Percentiles rank a stretch among this genome's conserved stretches.
Conservation (phyloP, 2,888 invertebrate genomes). For the Alsophila aescularia region DNA sequence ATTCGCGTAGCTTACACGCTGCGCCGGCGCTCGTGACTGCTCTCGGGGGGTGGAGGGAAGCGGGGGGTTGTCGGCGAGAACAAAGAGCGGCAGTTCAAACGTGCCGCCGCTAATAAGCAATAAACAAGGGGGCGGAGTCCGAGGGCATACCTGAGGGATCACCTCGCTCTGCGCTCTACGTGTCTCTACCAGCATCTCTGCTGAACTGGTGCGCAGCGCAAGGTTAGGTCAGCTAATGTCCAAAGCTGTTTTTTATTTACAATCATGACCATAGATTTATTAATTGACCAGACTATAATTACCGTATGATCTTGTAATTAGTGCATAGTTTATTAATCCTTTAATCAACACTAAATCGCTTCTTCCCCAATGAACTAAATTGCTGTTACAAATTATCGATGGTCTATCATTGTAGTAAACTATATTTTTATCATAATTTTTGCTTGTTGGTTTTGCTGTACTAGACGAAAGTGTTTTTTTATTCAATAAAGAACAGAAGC, state of each 20-base stretch:
- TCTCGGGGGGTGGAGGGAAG: conserved; percentile 48
- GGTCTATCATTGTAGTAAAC: too few species aligned
- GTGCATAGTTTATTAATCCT: too few species aligned
- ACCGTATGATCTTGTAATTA: too few species aligned
- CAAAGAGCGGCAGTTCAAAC: conserved; percentile 80
- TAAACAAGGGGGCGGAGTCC: conserved; percentile 83
- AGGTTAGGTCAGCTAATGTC: conserved; percentile 32
- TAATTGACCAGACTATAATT: too few species aligned
- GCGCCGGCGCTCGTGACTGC: conserved; percentile 74
- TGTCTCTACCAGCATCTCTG: conserved; percentile 41
- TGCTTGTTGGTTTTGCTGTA: too few species aligned
- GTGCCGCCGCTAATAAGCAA: conserved; percentile 84
- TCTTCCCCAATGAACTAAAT: too few species aligned
- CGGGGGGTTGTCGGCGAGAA: conserved; percentile 71
- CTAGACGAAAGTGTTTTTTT: too few species aligned
- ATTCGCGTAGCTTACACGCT: conserved; percentile 72
- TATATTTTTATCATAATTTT: too few species aligned
- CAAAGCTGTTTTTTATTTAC: conserved; percentile 15
- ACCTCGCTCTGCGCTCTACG: conserved; percentile 60
- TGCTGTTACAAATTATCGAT: too few species aligned
- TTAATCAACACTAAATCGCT: too few species aligned
- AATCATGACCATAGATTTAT: conserved; percentile 31
- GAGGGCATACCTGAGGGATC: conserved; percentile 80
- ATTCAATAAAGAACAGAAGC: too few species aligned
- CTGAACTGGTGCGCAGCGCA: conserved; percentile 37